Conservation (phyloP, 2,888 invertebrate genomes). For the Dolichopus griseipennis region DNA sequence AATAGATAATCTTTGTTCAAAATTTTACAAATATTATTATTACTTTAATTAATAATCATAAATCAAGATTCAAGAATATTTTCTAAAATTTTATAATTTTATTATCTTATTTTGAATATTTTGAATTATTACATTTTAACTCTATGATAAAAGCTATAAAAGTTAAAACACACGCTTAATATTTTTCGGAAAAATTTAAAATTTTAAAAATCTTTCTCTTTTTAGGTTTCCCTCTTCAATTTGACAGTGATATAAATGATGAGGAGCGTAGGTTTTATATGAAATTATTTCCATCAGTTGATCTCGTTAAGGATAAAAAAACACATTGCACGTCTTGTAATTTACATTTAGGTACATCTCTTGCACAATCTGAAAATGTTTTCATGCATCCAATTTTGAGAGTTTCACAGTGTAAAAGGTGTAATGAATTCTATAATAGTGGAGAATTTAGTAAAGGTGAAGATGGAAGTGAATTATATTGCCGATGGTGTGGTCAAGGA, state of each 20-base stretch:
- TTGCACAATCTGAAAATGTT: conserved; percentile 54
- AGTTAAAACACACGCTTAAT: too few species aligned
- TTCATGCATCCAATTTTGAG: conserved; percentile 64
- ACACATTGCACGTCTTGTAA: conserved; percentile 71
- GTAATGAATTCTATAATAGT: conserved; percentile 69
- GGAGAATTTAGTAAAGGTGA: conserved; percentile 76
- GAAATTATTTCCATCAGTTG: conserved; percentile 50
- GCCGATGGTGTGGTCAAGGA: conserved; percentile 76
- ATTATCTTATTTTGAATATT: too few species aligned
- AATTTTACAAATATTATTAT: too few species aligned
- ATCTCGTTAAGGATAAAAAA: conserved; percentile 49
- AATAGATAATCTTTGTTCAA: too few species aligned
- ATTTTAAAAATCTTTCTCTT: conserved; percentile 16
- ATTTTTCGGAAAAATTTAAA: too few species aligned
- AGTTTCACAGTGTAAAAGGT: conserved; percentile 61
- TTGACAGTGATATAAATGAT: conserved; percentile 48
- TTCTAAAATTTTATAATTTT: too few species aligned
- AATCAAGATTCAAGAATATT: too few species aligned
- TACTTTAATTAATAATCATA: too few species aligned
- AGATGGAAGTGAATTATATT: conserved; percentile 73
- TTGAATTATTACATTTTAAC: too few species aligned
- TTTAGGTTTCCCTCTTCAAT: conserved; percentile 39
- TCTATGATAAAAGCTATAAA: too few species aligned
- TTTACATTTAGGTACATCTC: conserved; percentile 63
- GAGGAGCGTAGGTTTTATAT: conserved; percentile 49